Evolutionary conservation across 2,888 invertebrate species (phyloP), one percentile per base, ranked within the genome.

Genomic region (Lagria hirta): DNA sequence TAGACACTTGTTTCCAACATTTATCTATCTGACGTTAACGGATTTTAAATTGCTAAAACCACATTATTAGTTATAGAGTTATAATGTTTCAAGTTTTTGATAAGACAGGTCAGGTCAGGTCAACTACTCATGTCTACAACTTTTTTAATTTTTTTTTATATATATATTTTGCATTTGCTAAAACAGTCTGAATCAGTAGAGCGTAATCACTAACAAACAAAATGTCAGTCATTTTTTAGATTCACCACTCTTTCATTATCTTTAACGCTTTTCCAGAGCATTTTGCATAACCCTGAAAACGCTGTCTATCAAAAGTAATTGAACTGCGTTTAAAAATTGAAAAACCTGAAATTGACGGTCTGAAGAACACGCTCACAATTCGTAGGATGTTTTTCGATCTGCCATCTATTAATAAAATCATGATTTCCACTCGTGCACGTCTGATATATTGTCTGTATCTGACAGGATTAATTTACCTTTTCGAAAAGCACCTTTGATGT

Each of bases 391-490:
- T 51, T 54, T 47, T 53, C 53, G 57, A 51, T 58, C 52, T 57
- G 54, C 58, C 61, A 62, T 62, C 62, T 62, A 62, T 62, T 62
- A 62, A 61, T 62, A 62, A 62, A 61, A 56, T 58, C 60, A 60
- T 62, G 62, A 62, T 52, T 56, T 54, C 45, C 55, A 51, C 50
- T 51, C 47, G 57, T 46, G 45, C 46, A 24, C 34, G 48, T 44
- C 48, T 49, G 51, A 40, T 55, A 41, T 46, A 41, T 47, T 51
- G 44, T 46, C 54, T 62, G 62, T 45, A 46, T 57, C 54, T 60
- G 62, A 63, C 63, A 63, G 61, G 52, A 58, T 63, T 63, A 63
- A 63, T 61, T 63, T 63, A 60, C 60, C 60, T 62, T 60, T 56
- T 54, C 51, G 54, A 52, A 43, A 27, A 29, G 34, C 26, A 47